A percentile compares a stretch with the other conserved stretches of the same genome.
phyloP scores from a whole-genome alignment of 1,140 invertebrate species.

The Diachasma alloeum region DNA sequence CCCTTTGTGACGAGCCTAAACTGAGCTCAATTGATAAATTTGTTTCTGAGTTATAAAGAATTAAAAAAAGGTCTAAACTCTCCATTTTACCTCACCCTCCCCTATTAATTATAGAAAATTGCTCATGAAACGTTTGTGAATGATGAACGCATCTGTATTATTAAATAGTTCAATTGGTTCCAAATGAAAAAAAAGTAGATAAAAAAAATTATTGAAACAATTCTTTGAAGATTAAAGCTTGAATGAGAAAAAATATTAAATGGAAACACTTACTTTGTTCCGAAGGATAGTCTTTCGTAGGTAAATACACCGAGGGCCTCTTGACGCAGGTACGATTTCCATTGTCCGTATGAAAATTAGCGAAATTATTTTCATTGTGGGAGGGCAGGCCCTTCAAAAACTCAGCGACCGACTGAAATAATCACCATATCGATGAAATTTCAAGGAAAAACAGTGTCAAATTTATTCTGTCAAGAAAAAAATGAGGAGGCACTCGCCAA shows the following conservation, averaged over 20 bases:
- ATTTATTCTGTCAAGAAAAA: neutral
- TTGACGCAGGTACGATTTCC: slow-evolving; percentile 84
- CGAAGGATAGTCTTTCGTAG: slow-evolving; percentile 87
- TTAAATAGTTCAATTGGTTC: no score
- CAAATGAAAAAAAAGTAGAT: no score
- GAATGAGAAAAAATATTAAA: neutral
- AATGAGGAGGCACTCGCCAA: neutral
- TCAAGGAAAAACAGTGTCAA: neutral
- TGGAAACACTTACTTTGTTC: slow-evolving; percentile 77
- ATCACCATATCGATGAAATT: neutral
- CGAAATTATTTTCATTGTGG: slow-evolving; percentile 90
- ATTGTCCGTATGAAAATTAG: slow-evolving; percentile 86
- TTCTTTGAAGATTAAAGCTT: neutral
- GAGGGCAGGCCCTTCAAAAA: slow-evolving; percentile 91
- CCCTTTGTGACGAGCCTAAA: no score
- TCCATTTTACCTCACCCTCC: no score
- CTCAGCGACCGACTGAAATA: slow-evolving; percentile 77
- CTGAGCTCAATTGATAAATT: no score
- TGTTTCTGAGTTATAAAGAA: no score
- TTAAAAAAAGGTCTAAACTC: no score
- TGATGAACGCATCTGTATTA: no score
- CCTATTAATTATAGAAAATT: no score
- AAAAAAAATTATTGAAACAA: no score
- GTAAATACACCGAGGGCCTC: slow-evolving; percentile 87
- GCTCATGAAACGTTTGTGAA: no score